Evolutionary conservation across 2,888 invertebrate species (phyloP), one percentile per base, ranked within the genome.

Genomic region (Polydrusus tereticollis): DNA sequence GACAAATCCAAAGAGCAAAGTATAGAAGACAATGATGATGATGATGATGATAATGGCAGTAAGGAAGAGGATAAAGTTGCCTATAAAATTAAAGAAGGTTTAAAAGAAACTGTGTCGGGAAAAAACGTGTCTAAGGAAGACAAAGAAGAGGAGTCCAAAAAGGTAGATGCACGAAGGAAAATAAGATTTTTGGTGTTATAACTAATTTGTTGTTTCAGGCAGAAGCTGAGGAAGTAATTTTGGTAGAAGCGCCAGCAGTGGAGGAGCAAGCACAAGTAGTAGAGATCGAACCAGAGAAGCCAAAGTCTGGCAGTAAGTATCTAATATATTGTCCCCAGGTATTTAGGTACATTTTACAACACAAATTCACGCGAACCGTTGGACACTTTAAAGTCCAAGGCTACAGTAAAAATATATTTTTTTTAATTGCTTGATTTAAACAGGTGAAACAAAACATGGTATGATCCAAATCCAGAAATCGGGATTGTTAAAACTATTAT

Each of bases 161-260:
- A 67, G 43, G 68, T 33, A 70, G 18, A 18, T n/a, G n/a, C n/a
- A n/a, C n/a, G n/a, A n/a, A n/a, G n/a, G n/a, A n/a, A n/a, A n/a
- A n/a, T n/a, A n/a, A n/a, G n/a, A n/a, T n/a, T n/a, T n/a, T n/a
- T n/a, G n/a, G n/a, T n/a, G n/a, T n/a, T n/a, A n/a, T n/a, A n/a
- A n/a, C n/a, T n/a, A n/a, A n/a, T n/a, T n/a, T 63, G 4, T 50
- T 45, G 5, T 63, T 47, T 47, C 50, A 78, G 16, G 78, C 75
- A 12, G 77, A 79, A 43, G 78, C 79, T 52, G 76, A 77, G 47
- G 81, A 79, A 45, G 78, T 77, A 55, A 29, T 4, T 0, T 7
- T 29, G 29, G 14, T 8, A 38, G 77, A 78, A 62, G 75, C 77
- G 57, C 58, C 70, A 36, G 74, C 18, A 38, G 74, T 72, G 41